Percentiles rank a stretch among this genome's conserved stretches.
Evolutionary conservation across 2,888 invertebrate species (phyloP).

Genomic region (Magallana nippona): DNA sequence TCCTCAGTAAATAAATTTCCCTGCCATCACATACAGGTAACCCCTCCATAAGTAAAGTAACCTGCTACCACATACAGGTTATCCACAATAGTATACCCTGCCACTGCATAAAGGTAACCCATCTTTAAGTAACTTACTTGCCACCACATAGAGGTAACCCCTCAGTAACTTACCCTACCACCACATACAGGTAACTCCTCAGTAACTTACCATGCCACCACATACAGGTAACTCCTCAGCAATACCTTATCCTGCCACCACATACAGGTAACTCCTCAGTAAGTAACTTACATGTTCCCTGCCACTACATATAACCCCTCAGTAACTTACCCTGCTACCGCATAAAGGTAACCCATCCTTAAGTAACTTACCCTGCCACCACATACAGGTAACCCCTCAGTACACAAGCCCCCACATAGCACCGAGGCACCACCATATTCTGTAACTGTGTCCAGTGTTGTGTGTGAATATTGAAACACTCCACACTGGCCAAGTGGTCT

Average conservation of each 20-base stretch:
- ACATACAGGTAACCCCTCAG: constrained; percentile 78
- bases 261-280: too few species aligned
- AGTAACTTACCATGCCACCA: too few species aligned
- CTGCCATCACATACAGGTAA: too few species aligned
- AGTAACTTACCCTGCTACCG: constrained; percentile 76
- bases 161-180: too few species aligned
- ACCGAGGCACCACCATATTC: constrained; percentile 76
- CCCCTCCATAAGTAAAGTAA: too few species aligned
- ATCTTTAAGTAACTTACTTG: too few species aligned
- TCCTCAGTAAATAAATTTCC: too few species aligned
- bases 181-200: too few species aligned
- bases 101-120: too few species aligned
- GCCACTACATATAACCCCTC: constrained; percentile 78
- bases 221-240: not conserved
- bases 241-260: not conserved
- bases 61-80: too few species aligned
- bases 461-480: constrained; percentile 75
- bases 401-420: constrained; percentile 79
- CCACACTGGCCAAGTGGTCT: constrained; percentile 77
- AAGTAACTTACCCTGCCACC: constrained; percentile 75
- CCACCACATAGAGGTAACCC: too few species aligned
- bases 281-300: constrained; percentile 73
- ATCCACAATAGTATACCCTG: too few species aligned
- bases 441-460: constrained; percentile 75
- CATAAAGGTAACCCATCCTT: constrained; percentile 60